Base-by-base conservation (phyloP, 2,797 vertebrate species). In the Denticeps clupeoides region DNA sequence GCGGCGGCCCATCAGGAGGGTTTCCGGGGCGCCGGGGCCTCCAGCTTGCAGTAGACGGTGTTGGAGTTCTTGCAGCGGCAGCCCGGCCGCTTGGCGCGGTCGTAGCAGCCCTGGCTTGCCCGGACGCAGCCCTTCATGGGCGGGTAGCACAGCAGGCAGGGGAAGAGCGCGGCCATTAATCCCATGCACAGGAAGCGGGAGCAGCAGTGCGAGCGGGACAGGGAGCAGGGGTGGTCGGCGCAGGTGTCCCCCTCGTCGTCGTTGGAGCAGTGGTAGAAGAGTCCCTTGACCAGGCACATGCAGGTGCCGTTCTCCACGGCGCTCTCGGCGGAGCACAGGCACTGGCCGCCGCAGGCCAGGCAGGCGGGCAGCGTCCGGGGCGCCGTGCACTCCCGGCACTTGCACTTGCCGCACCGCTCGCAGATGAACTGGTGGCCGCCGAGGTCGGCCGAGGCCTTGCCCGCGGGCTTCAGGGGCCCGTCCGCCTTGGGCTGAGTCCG, bases 31-130 rank as follows among this genome's bases (percentile, higher is more conserved):
- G 67, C 63, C 81, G 89, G 90, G 78, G 82, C 87, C 78, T 95
- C 89, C 86, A 94, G 89, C 81, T 91, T 95, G 75, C 93, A 93
- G 74, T 95, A 96, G 61, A 98, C 93, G 2, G 92, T 89, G 82
- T 96, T 96, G 68, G 92, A 93, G 89, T 91, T 95, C 79, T 90
- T 92, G 79, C 94, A 98, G 45, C 94, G 82, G 75, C 94, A 97
- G 22, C 94, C 93, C 0, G 94, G 92, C 55, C 90, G 77, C 61
- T 82, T 85, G 47, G 87, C 45, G 47, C 82, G 83, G 80, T 98
- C 93, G 8, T 97, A 89, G 70, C 91, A 94, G 24, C 82, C 72
- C 57, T 89, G 80, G 65, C 88, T 89, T 13, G 87, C 84, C 70
- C 86, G 88, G 45, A 97, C 76, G 67, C 90, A 96, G 43, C 86